These are phyloP conservation scores for Pangasianodon hypophthalmus DNA, from an alignment of 2,113 vertebrate genomes.

Conservation along the genomic window DNA sequence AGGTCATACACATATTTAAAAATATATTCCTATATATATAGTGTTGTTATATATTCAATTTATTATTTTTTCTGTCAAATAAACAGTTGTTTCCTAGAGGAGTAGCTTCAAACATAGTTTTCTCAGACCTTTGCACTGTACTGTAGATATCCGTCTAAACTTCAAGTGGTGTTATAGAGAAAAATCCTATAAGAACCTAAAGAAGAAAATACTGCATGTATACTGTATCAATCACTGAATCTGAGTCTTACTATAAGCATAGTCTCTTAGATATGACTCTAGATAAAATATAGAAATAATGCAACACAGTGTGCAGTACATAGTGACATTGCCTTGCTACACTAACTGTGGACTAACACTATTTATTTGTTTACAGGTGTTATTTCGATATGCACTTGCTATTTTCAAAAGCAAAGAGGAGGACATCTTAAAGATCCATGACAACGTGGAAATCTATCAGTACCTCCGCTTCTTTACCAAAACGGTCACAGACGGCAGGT, in stretches of 20 bases:
- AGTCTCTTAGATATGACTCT: neutral
- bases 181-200: neutral
- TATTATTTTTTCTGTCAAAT: neutral
- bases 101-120: too few relatives aligned
- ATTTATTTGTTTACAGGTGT: slow-evolving; percentile 74
- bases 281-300: neutral
- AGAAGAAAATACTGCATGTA: neutral
- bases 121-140: too few relatives aligned
- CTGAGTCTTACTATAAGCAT: neutral
- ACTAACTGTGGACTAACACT: neutral
- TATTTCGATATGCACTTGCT: slow-evolving; percentile 91
- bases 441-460: slow-evolving; percentile 86
- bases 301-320: neutral
- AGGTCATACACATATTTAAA: neutral
- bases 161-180: neutral
- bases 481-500: slow-evolving; percentile 86
- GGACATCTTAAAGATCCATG: slow-evolving; percentile 84
- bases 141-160: neutral
- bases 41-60: neutral
- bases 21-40: neutral
- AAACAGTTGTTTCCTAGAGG: too few relatives aligned
- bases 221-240: neutral
- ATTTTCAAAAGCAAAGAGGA: slow-evolving; percentile 96
- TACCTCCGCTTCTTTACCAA: slow-evolving; percentile 91
- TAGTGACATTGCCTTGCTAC: neutral